Evolutionary conservation across 2,797 vertebrate species (phyloP).

Genomic region (Ciconia nigra): DNA sequence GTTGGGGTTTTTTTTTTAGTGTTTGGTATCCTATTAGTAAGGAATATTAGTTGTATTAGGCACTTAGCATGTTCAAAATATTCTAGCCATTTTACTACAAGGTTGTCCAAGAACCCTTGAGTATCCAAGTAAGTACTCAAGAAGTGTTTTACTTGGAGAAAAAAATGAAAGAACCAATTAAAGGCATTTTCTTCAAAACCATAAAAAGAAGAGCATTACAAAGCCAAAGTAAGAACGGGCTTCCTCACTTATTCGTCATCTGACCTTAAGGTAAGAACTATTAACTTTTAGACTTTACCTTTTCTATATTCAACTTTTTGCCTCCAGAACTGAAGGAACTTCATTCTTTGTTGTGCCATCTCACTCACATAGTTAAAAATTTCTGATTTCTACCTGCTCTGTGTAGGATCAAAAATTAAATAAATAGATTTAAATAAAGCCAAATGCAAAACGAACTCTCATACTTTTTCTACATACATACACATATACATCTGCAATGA

Average conservation of each 20-base stretch:
- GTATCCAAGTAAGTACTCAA: neutral
- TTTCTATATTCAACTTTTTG: neutral
- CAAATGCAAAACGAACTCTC: neutral
- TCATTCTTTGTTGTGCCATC: neutral
- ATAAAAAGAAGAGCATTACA: neutral
- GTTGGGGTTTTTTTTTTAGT: neutral
- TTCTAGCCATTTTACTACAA: neutral
- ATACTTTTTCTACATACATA: neutral
- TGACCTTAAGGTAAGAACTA: neutral
- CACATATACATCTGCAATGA: accelerated
- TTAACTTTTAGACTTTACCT: neutral
- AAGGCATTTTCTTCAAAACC: neutral
- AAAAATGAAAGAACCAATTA: neutral
- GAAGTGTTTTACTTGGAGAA: neutral
- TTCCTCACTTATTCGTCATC: neutral
- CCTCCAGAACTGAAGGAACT: neutral
- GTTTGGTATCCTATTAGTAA: neutral
- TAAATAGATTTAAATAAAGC: neutral
- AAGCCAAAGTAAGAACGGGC: neutral
- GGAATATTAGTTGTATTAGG: neutral
- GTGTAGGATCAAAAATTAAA: neutral
- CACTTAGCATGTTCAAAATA: neutral
- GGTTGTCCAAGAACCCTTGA: neutral
- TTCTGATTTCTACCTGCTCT: neutral
- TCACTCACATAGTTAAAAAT: neutral